Conservation (phyloP, 2,113 vertebrate genomes). For the Steatornis caripensis region DNA sequence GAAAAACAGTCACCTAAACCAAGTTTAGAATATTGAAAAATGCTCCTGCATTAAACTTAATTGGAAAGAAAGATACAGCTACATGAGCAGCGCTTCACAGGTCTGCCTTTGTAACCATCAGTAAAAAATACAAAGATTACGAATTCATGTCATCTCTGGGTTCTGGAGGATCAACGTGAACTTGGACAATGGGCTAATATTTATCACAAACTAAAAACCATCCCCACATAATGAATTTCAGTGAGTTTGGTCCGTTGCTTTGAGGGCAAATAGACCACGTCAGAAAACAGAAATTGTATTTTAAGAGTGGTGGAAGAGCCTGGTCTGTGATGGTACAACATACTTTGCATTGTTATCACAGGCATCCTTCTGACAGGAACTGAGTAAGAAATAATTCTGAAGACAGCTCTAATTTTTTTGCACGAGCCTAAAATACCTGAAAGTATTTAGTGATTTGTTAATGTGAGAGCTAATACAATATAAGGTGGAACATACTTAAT, state of each 20-base stretch:
- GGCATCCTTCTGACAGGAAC: neutral
- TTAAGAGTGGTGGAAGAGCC: neutral
- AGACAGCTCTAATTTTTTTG: neutral
- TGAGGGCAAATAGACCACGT: neutral
- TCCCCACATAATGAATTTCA: accelerated
- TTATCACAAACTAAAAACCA: neutral
- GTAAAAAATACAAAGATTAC: neutral
- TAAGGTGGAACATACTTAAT: neutral
- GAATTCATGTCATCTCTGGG: neutral
- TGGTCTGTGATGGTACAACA: neutral
- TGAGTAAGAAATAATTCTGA: neutral
- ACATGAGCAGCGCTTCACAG: neutral
- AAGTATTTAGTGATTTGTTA: neutral
- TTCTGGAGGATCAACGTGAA: neutral
- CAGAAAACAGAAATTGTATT: neutral
- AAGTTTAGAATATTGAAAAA: neutral
- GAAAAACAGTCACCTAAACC: neutral
- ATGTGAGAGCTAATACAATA: neutral
- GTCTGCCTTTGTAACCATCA: neutral
- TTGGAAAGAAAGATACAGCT: neutral
- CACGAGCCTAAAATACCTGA: neutral
- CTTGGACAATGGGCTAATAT: neutral
- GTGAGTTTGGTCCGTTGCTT: neutral
- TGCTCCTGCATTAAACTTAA: neutral
- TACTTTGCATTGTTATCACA: neutral